Base-by-base conservation (phyloP, 92 coral and sea anemone species). In the Montipora capitata region DNA sequence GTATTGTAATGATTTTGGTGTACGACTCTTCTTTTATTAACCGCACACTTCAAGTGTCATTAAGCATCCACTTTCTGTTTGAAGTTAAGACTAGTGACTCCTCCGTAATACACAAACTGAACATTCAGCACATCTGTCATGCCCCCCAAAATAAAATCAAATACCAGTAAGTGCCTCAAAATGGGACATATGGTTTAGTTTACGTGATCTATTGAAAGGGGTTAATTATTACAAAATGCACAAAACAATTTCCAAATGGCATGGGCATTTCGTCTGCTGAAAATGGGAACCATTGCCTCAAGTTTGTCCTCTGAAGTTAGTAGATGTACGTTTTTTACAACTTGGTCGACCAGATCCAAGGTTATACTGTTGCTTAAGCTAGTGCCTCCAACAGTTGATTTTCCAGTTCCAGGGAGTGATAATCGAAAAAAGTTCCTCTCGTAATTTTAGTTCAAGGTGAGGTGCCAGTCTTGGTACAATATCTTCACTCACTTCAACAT, bases 301-400 rank as follows among this genome's bases (percentile, higher is more conserved):
- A 68, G 40, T 68, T 68, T 68, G 10, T 35, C 73, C 45, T 10
- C 73, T 9, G 73, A 68, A 68, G 73, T 68, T 20, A 68, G 73
- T 35, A 35, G 73, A 68, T 68, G 18, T 7, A 38, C 73, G 43
- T 68, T 68, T 68, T 69, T 75, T 4, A 82, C 27, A 48, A 66
- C 41, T 11, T 59, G 72, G 35, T 88, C 89, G 35, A 92, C 41
- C 15, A 92, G 92, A 58, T 77, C 82, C 70, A 78, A 18, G 44
- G 85, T 77, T 20, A 87, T 67, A 12, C 92, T 92, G 76, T 78
- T 81, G 56, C 63, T 63, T 1, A 91, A 51, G 44, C 68, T 78
- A 12, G 77, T 78, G 56, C 94, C 75, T 18, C 91, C 94, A 66
- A 91, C 91, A 77, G 79, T 70, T 6, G 85, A 64, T 40, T 86